phyloP scores from a whole-genome alignment of 2,113 vertebrate genomes.

The Lamprologus tigripictilis region DNA sequence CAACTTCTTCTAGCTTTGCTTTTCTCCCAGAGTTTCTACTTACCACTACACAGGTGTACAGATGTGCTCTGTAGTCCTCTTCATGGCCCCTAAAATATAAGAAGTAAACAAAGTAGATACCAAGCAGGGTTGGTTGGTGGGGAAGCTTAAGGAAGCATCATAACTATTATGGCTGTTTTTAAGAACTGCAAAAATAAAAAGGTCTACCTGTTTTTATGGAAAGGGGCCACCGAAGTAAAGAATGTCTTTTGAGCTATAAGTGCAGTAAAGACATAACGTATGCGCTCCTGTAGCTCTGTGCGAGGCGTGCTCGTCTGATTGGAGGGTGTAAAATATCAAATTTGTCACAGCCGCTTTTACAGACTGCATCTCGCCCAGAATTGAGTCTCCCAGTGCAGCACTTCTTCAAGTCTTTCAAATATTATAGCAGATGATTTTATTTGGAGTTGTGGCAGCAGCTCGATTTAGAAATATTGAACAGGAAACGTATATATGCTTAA shows the following conservation, averaged over 20 bases:
- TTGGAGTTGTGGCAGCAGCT: background rate
- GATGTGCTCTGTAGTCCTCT: conserved; percentile 28
- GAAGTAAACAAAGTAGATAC: background rate
- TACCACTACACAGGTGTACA: conserved; percentile 25
- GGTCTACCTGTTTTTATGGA: conserved; percentile 24
- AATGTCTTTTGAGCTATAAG: conserved; percentile 60
- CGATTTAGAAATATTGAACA: background rate
- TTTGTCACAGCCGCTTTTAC: background rate
- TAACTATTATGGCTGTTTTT: conserved; percentile 24
- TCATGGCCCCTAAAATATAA: background rate
- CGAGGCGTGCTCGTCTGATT: background rate
- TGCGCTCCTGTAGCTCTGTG: conserved; percentile 32
- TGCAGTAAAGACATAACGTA: conserved; percentile 51
- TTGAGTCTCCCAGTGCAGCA: background rate
- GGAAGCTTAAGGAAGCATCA: conserved; percentile 5
- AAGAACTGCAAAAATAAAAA: conserved; percentile 29
- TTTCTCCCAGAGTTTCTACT: background rate
- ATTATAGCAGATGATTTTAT: background rate
- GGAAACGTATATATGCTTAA: background rate
- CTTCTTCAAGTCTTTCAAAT: background rate
- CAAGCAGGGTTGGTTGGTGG: background rate
- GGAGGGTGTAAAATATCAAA: background rate
- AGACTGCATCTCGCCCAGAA: background rate
- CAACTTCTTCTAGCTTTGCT: background rate
- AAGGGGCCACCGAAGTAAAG: conserved; percentile 55